Percentiles rank a stretch among this genome's conserved stretches.
These are phyloP conservation scores for Gambusia affinis DNA, from an alignment of 2,113 vertebrate species.

Conservation along the genomic window DNA sequence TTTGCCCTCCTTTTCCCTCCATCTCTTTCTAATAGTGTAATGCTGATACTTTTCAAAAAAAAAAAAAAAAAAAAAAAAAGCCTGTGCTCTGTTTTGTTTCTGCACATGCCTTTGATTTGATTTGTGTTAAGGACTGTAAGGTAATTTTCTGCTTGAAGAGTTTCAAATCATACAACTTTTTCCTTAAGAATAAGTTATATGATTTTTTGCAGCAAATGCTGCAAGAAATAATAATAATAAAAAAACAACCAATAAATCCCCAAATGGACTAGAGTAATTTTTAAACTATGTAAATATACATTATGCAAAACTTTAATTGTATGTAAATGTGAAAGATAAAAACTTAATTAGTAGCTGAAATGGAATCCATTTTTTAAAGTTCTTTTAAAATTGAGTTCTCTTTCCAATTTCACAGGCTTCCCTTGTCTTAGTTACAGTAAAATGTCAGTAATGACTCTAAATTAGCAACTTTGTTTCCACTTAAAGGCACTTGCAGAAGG, in stretches of 20 bases:
- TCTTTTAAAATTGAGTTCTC: not conserved
- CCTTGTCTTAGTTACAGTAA: not conserved
- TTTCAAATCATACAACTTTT: constrained; percentile 1
- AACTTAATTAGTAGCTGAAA: not conserved
- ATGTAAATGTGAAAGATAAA: not conserved
- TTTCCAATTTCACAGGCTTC: not conserved
- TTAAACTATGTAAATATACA: not conserved
- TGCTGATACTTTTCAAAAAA: constrained; percentile 17
- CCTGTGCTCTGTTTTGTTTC: constrained; percentile 31
- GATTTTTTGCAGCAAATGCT: too few species aligned
- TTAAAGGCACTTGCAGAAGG: not conserved
- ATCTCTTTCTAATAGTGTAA: constrained; percentile 10
- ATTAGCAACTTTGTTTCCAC: not conserved
- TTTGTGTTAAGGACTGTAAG: constrained; percentile 29
- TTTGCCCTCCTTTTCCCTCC: not conserved
- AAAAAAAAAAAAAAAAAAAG: constrained; percentile 17
- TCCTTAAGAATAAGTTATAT: constrained; percentile 18
- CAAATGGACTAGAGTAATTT: not conserved
- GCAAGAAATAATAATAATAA: not conserved
- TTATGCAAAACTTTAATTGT: not conserved
- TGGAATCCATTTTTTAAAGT: not conserved
- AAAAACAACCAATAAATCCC: not conserved
- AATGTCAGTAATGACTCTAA: not conserved
- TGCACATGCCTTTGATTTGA: constrained; percentile 33
- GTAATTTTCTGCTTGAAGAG: constrained; percentile 70